These are phyloP conservation scores for Cataglyphis rosenhaueri DNA, from an alignment of 2,888 invertebrate species.

Conservation along the genomic window DNA sequence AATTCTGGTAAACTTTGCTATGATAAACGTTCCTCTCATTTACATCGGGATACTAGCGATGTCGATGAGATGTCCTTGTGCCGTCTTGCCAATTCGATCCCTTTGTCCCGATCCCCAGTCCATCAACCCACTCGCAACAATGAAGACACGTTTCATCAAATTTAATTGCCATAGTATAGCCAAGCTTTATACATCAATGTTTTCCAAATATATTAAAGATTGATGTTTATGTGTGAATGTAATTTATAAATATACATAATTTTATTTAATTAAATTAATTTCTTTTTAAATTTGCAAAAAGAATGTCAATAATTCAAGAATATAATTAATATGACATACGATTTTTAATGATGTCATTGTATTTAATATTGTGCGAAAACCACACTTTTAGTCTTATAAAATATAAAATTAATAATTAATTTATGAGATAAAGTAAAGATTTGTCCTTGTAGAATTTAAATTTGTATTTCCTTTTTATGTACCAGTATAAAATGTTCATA, in stretches of 20 bases:
- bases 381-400: too few relatives aligned
- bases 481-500: too few relatives aligned
- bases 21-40: slow-evolving; percentile 55
- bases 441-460: too few relatives aligned
- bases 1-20: slow-evolving; percentile 50
- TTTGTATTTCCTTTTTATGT: too few relatives aligned
- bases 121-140: slow-evolving; percentile 21
- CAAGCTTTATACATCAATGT: neutral
- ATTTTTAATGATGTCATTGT: neutral
- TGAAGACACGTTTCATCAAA: slow-evolving; percentile 20
- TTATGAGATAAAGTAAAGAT: too few relatives aligned
- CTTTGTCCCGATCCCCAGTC: slow-evolving; percentile 41
- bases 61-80: slow-evolving; percentile 47
- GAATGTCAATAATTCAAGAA: neutral
- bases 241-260: neutral
- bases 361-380: too few relatives aligned
- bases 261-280: neutral
- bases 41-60: slow-evolving; percentile 61
- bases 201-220: neutral
- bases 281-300: neutral
- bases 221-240: neutral
- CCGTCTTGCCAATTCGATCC: slow-evolving; percentile 45
- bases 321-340: neutral
- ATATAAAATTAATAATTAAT: too few relatives aligned
- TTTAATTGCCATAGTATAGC: slow-evolving; percentile 1